These are phyloP conservation scores for Grus americana DNA, from an alignment of 2,113 vertebrate species.

Conservation along the genomic window DNA sequence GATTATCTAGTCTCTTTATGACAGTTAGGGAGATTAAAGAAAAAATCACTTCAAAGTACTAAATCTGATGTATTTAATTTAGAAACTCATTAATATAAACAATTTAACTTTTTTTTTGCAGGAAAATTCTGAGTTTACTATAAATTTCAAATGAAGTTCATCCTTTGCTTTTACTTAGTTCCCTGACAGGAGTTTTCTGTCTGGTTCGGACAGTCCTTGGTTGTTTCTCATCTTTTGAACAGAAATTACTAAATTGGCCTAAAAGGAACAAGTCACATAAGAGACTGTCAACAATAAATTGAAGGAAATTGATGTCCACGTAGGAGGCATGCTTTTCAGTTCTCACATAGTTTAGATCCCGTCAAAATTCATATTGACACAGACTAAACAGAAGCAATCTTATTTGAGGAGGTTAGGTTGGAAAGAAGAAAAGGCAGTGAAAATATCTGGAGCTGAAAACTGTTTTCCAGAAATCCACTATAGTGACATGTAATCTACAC, in stretches of 20 bases:
- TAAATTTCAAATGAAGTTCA: neutral
- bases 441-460: neutral
- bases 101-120: neutral
- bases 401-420: neutral
- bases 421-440: neutral
- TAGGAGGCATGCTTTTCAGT: neutral
- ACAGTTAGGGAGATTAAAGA: neutral
- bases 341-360: neutral
- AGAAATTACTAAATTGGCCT: neutral
- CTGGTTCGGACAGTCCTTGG: neutral
- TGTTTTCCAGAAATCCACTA: neutral
- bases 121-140: neutral
- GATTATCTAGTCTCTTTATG: neutral
- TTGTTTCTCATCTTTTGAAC: neutral
- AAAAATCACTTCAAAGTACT: constrained; percentile 22
- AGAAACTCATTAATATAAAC: neutral
- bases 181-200: neutral
- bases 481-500: neutral
- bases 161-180: neutral
- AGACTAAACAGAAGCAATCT: neutral
- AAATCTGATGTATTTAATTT: constrained; percentile 8
- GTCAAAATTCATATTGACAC: neutral
- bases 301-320: neutral
- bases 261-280: neutral
- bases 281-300: neutral